Evolutionary conservation across 2,888 invertebrate genomes (phyloP), one percentile per base, ranked within the genome.

Genomic region (Oscheius myriophilus): DNA sequence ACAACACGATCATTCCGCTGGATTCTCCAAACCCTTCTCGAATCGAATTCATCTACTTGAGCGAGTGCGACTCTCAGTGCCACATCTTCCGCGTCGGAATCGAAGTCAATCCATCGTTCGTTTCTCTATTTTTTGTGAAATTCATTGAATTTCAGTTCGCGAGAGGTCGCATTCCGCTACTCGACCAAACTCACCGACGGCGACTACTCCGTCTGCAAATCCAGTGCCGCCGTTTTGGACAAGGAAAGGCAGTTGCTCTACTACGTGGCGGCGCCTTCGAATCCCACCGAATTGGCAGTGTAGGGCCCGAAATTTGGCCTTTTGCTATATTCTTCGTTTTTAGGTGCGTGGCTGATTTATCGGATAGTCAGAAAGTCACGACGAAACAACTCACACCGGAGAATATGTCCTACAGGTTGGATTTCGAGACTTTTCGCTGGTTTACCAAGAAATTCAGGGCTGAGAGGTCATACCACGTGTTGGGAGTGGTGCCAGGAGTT

Each of bases 181-280:
- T 33, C 46, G 62, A 67, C 4, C 45, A 53, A n/a, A n/a, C 23
- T 67, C 23, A 67, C 67, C 33, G 39, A 25, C 18, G 79, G 74
- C 1, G 49, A 71, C 21, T 81, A 72, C 72, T 71, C 80, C 11
- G 76, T 85, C 11, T 72, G 80, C 67, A 82, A 86, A 67, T 76
- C 80, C 18, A 76, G 79, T 9, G 70, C 67, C 16, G 55, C 79
- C 41, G 69, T 74, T n/a, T 75, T 83, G 23, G 85, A 85, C 62
- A 41, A 64, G 42, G 45, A 68, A 6, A 59, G 81, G 21, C 51
- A 73, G 9, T 75, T 80, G 41, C 78, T 85, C 46, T 85, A 82
- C 57, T 85, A 70, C 68, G 76, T 82, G 14, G 80, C 84, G 14
- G 78, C 83, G 49, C 64, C 70, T 18, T 55, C 70, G n/a, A 59